These are phyloP conservation scores for Paraescarpia echinospica DNA, from an alignment of 1,140 invertebrate species.

Conservation along the genomic window DNA sequence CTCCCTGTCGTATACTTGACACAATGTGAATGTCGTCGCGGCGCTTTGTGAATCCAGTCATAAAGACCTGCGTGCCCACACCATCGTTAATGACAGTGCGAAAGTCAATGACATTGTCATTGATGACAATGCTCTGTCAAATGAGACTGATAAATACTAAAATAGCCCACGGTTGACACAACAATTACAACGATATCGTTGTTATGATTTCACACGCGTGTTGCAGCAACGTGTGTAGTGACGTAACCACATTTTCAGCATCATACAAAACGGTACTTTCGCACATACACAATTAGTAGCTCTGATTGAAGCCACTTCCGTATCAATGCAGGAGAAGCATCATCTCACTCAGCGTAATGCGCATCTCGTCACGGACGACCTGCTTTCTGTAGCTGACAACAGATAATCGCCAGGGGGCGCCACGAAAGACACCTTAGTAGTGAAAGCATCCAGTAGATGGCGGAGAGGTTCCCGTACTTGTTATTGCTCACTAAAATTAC, in stretches of 20 bases:
- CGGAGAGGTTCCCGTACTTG: background rate
- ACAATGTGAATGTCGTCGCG: background rate
- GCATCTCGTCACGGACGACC: background rate
- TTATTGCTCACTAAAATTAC: background rate
- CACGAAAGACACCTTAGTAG: background rate
- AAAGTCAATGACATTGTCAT: background rate
- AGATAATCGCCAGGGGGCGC: background rate
- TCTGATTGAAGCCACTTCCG: background rate
- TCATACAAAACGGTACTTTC: background rate
- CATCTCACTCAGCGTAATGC: background rate
- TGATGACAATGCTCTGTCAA: background rate
- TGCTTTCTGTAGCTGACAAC: background rate
- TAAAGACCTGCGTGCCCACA: too few relatives aligned
- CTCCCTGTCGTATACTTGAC: background rate
- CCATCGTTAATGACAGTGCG: too few relatives aligned
- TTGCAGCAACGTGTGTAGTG: background rate
- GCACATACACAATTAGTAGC: background rate
- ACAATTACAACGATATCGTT: background rate
- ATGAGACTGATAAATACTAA: background rate
- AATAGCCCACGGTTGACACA: background rate
- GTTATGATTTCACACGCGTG: background rate
- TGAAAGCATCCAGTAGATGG: background rate
- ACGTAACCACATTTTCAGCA: background rate
- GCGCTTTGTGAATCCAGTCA: background rate
- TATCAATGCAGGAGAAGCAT: background rate